phyloP scores from a whole-genome alignment of 2,113 vertebrate genomes.

The Leucoraja erinaceus region DNA sequence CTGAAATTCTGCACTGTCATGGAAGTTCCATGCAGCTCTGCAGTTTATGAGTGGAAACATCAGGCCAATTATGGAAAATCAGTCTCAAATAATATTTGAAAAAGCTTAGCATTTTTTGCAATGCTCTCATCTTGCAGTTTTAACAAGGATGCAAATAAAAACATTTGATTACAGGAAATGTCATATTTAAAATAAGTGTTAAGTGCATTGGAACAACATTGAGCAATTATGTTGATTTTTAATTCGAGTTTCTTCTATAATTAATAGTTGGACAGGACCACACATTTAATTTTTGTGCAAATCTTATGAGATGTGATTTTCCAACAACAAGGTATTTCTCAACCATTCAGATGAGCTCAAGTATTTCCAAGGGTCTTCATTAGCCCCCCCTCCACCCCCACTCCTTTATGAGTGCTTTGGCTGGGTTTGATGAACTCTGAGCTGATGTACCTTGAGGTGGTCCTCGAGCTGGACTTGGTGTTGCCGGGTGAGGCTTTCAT shows the following conservation, averaged over 20 bases:
- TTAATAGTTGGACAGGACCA: background rate
- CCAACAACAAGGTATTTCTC: background rate
- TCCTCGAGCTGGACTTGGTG: slow-evolving; percentile 97
- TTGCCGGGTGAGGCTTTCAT: slow-evolving; percentile 90
- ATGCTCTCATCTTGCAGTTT: background rate
- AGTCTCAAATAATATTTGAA: background rate
- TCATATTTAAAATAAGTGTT: background rate
- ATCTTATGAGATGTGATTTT: background rate
- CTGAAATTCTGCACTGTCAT: too few species aligned
- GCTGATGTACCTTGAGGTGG: slow-evolving; percentile 84
- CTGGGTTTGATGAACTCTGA: slow-evolving; percentile 10
- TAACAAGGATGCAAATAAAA: background rate
- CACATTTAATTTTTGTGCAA: background rate
- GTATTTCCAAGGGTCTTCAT: background rate
- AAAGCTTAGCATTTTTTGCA: background rate
- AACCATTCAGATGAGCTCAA: background rate
- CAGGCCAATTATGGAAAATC: background rate
- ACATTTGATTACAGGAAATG: background rate
- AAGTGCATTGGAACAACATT: background rate
- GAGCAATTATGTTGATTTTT: background rate
- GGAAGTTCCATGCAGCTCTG: too few species aligned
- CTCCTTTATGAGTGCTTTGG: too few species aligned
- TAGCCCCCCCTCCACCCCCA: too few species aligned
- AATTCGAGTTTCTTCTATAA: background rate
- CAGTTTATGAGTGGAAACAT: background rate